Evolutionary conservation across 2,888 invertebrate genomes (phyloP).

Genomic region (Dermolepida albohirtum): DNA sequence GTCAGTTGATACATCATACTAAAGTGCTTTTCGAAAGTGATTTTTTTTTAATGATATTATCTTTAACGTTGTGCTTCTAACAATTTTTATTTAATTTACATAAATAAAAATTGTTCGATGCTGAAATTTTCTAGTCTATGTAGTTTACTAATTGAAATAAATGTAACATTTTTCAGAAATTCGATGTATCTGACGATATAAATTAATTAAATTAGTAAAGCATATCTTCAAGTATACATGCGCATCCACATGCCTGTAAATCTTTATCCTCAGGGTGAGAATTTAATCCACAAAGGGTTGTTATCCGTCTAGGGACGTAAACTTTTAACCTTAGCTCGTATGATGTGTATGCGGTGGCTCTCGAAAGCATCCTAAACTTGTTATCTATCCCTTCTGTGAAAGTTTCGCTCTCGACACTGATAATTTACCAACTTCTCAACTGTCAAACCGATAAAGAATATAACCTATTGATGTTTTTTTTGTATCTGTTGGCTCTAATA

Average conservation of each 20-base stretch:
- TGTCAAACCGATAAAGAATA: constrained; percentile 1
- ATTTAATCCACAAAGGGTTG: constrained; percentile 40
- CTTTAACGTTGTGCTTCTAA: too few species aligned
- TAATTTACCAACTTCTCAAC: constrained; percentile 15
- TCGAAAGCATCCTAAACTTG: constrained; percentile 40
- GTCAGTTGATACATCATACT: too few species aligned
- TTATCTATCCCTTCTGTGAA: constrained; percentile 37
- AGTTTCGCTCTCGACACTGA: constrained; percentile 16
- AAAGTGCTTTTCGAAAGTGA: too few species aligned
- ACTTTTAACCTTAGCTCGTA: constrained; percentile 37
- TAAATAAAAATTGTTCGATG: too few species aligned
- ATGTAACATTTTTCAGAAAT: too few species aligned
- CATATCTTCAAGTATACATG: constrained; percentile 11
- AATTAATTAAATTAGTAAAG: constrained; percentile 39
- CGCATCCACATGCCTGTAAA: constrained; percentile 10
- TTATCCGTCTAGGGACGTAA: constrained; percentile 29
- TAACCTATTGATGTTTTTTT: too few species aligned
- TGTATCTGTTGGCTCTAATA: too few species aligned
- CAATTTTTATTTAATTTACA: too few species aligned
- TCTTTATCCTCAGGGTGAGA: constrained; percentile 30
- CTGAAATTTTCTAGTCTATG: too few species aligned
- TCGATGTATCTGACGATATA: not conserved
- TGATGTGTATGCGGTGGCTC: constrained; percentile 17
- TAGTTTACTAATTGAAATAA: too few species aligned
- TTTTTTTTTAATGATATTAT: too few species aligned